These are phyloP conservation scores for Brachionus plicatilis DNA, from an alignment of 1,140 invertebrate genomes.

Conservation along the genomic window DNA sequence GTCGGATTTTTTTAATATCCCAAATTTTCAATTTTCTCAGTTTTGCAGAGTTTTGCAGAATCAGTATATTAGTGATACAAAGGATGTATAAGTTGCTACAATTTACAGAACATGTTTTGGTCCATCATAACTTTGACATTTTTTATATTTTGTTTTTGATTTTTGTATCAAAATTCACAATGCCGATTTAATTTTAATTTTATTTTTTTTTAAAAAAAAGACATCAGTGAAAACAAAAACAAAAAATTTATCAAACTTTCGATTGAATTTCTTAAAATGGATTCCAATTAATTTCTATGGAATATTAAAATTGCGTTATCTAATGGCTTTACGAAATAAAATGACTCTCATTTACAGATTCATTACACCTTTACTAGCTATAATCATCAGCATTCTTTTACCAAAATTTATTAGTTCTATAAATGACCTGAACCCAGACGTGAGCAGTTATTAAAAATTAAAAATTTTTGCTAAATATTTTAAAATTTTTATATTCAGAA, in stretches of 20 bases:
- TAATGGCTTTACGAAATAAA: constrained; percentile 16
- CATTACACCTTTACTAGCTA: neutral
- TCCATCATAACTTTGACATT: no score
- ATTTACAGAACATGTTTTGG: no score
- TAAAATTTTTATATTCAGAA: neutral
- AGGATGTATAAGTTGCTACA: no score
- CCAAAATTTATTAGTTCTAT: constrained; percentile 1
- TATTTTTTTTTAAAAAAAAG: neutral
- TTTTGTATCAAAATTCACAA: no score
- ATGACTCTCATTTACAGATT: constrained; percentile 10
- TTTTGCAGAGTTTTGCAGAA: no score
- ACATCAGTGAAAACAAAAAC: neutral
- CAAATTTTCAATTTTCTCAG: no score
- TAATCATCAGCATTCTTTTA: neutral
- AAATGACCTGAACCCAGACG: neutral
- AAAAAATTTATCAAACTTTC: neutral
- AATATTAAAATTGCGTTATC: constrained; percentile 25
- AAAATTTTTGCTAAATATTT: no score
- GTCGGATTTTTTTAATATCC: no score
- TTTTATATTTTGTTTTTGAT: no score
- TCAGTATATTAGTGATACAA: no score
- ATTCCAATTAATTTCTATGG: neutral
- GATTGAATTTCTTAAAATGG: neutral
- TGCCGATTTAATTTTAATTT: no score
- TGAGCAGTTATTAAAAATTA: neutral